phyloP scores from a whole-genome alignment of 2,888 invertebrate genomes.

The Tetragonula carbonaria region DNA sequence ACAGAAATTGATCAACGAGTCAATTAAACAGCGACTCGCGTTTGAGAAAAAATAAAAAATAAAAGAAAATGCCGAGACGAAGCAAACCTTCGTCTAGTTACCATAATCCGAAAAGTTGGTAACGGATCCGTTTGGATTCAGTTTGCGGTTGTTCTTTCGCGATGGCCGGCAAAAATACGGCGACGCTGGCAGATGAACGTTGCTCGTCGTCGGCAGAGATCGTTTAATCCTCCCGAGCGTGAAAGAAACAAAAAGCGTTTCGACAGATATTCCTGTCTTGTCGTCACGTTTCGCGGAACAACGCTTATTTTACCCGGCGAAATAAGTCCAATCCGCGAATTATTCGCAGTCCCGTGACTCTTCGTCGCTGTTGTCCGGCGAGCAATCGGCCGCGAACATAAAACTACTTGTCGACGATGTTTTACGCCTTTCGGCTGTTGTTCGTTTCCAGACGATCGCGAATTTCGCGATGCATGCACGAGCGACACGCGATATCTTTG shows the following conservation, averaged over 20 bases:
- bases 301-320: conserved; percentile 25
- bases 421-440: conserved; percentile 16
- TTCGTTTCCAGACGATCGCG: conserved; percentile 12
- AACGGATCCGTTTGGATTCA: neutral
- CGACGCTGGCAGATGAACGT: neutral
- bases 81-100: neutral
- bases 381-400: neutral
- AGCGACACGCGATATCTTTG: neutral
- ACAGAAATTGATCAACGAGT: neutral
- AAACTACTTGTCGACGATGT: conserved; percentile 7
- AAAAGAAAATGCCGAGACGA: neutral
- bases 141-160: neutral
- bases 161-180: neutral
- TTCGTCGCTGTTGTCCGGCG: neutral
- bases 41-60: no score
- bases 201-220: neutral
- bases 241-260: conserved; percentile 3
- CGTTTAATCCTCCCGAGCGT: neutral
- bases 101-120: neutral
- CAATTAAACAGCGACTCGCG: no score
- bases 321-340: conserved; percentile 34
- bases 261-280: conserved; percentile 19
- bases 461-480: neutral
- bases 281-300: neutral
- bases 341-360: conserved; percentile 24